Conservation (phyloP, 2,797 vertebrate species). For the Glyptemys insculpta region DNA sequence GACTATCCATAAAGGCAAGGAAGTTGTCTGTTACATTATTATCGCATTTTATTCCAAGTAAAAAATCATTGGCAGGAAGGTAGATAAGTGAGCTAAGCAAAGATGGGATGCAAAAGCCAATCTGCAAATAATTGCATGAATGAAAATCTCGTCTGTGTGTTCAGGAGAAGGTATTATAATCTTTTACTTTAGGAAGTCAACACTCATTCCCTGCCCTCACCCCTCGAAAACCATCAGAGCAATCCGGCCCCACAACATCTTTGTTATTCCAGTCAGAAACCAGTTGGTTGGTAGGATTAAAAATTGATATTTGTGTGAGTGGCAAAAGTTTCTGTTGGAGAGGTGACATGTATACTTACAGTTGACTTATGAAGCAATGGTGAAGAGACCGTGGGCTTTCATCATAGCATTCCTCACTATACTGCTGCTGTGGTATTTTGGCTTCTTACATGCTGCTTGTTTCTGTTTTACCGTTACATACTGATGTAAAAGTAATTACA, state of each 20-base stretch:
- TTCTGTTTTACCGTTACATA: neutral
- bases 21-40: rapidly evolving
- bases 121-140: neutral
- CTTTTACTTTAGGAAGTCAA: neutral
- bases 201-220: neutral
- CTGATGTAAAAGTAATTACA: constrained; percentile 40
- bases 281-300: neutral
- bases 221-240: neutral
- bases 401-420: neutral
- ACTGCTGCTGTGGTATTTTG: neutral
- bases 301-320: neutral
- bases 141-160: neutral
- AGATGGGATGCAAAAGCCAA: neutral
- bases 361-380: constrained; percentile 24
- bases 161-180: neutral
- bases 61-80: neutral
- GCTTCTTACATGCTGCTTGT: neutral
- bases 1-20: constrained; percentile 4
- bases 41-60: neutral
- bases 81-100: neutral
- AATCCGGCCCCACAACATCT: neutral
- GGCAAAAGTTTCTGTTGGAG: neutral
- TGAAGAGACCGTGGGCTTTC: constrained; percentile 5
- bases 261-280: neutral
- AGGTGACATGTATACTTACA: neutral